Evolutionary conservation across 2,113 vertebrate genomes (phyloP).

Genomic region (Egretta garzetta): DNA sequence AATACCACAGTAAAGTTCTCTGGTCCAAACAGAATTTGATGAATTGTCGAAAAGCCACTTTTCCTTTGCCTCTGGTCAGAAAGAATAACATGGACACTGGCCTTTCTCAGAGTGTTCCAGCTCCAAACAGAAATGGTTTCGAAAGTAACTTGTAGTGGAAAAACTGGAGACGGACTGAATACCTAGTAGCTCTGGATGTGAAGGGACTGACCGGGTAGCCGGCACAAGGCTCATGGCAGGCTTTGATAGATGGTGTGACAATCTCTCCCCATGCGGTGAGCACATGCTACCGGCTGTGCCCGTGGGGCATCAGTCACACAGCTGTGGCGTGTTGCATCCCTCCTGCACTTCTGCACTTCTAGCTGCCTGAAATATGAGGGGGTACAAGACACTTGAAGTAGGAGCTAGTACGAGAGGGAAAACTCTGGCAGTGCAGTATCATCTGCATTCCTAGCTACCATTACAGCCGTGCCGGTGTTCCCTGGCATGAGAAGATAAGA

Average conservation of each 20-base stretch:
- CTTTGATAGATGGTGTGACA: constrained; percentile 30
- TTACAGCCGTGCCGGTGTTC: not conserved
- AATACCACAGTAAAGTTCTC: not conserved
- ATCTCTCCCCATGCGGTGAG: rapidly evolving
- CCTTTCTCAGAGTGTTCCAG: constrained; percentile 5
- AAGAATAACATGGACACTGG: constrained; percentile 36
- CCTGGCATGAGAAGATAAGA: not conserved
- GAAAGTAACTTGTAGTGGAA: not conserved
- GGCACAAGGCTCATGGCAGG: not conserved
- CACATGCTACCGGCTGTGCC: not conserved
- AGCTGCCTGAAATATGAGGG: not conserved
- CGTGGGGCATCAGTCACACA: not conserved
- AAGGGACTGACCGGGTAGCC: not conserved
- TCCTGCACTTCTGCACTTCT: not conserved
- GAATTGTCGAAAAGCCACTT: constrained; percentile 53
- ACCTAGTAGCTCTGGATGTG: not conserved
- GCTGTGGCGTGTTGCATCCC: not conserved
- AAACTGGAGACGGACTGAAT: not conserved
- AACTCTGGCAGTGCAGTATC: too few species aligned
- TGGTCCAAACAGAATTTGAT: constrained; percentile 44
- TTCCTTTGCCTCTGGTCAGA: constrained; percentile 56
- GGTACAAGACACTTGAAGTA: not conserved
- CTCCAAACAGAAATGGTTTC: not conserved
- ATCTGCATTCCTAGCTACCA: not conserved
- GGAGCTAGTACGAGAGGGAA: not conserved